Evolutionary conservation across 2,797 vertebrate species (phyloP), one percentile per base, ranked within the genome.

Genomic region (Propithecus deckenii): DNA sequence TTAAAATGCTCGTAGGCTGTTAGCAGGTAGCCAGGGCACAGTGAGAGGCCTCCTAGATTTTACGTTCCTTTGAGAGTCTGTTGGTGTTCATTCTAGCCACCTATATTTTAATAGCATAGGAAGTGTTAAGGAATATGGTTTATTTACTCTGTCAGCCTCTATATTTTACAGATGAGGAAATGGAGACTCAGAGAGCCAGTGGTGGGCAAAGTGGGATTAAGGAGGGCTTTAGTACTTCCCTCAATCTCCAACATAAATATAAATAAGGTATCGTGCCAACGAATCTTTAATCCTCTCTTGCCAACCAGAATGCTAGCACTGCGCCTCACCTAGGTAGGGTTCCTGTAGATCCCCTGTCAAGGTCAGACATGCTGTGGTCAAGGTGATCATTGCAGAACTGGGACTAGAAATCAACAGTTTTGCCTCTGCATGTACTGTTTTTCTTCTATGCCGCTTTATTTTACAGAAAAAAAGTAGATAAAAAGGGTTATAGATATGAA

Each of bases 391-490:
- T 30, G 3, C 28, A 87, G 32, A 85, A 12, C 18, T 80, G 25
- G 13, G 50, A 63, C 18, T 81, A 83, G 5, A 78, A 84, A 38
- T 71, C 6, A n/a, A 76, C 20, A 13, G 6, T 69, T 61, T 69
- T 59, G 48, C 38, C 0, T 74, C 35, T 14, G 38, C 28, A 46
- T 48, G 13, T 78, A 57, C 52, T 71, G 22, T 72, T 95, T 85
- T 48, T 67, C 12, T 55, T 76, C 57, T 48, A 38, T 41, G 15
- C 5, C 28, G 30, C 80, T 94, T 88, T 81, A 79, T 69, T 78
- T 80, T 76, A 61, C 80, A 91, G 55, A 30, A 76, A 84, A 87
- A 32, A 46, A 25, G 2, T 72, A 83, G 23, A 22, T 81, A 61
- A 90, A 87, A 79, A 46, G 3, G 74, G 10, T 43, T 71, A 80